Percentiles rank a stretch among this genome's conserved stretches.
These are phyloP conservation scores for Nephrotoma guestfalica DNA, from an alignment of 2,888 invertebrate genomes.

Conservation along the genomic window DNA sequence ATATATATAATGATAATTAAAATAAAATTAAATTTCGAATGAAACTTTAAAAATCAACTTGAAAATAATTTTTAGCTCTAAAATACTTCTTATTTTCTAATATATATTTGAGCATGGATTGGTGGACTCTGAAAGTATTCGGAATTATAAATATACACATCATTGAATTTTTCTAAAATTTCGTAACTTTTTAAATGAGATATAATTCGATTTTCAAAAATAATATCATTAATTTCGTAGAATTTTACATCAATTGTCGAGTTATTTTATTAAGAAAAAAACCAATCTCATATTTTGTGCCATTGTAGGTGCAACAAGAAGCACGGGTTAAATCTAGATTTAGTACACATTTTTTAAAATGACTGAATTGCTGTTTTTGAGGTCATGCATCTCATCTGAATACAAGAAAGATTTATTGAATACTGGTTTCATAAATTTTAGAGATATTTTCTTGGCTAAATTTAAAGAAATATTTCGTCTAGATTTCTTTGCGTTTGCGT, in stretches of 20 bases:
- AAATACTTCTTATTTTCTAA: neutral
- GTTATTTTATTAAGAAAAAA: neutral
- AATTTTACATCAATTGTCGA: neutral
- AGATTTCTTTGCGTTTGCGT: neutral
- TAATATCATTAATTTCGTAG: neutral
- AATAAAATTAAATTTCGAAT: too few species aligned
- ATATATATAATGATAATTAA: too few species aligned
- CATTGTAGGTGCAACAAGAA: neutral
- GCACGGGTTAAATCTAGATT: neutral
- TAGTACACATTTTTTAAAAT: neutral
- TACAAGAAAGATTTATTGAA: neutral
- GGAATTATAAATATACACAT: neutral
- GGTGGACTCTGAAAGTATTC: neutral
- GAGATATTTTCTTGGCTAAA: neutral
- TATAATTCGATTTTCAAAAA: neutral
- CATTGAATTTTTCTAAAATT: neutral
- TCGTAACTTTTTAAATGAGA: neutral
- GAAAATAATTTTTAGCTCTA: neutral
- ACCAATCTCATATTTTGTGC: neutral
- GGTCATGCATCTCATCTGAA: neutral
- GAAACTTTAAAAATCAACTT: neutral
- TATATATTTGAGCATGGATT: neutral
- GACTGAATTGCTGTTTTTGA: neutral
- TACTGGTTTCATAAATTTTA: neutral
- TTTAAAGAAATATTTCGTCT: neutral